phyloP scores from a whole-genome alignment of 2,113 vertebrate genomes.

The Struthio camelus region DNA sequence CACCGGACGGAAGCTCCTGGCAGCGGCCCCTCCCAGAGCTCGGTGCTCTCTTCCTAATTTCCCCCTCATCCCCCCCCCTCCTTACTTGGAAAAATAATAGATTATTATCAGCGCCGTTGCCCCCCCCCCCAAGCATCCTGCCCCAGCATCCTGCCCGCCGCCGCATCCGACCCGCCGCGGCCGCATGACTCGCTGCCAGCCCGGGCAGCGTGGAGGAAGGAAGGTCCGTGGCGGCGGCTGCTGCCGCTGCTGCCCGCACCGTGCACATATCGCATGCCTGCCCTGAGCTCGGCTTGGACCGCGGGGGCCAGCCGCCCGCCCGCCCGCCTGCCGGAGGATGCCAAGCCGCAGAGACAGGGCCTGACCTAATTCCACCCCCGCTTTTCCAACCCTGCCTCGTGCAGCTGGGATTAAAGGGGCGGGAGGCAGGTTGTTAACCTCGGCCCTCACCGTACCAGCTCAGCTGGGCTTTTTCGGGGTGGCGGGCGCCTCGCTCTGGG shows the following conservation, averaged over 20 bases:
- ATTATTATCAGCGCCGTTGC: not conserved
- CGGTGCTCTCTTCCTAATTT: not conserved
- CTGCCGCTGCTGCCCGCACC: too few relatives aligned
- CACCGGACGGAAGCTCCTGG: not conserved
- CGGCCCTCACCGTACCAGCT: not conserved
- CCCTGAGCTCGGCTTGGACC: too few relatives aligned
- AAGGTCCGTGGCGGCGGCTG: too few relatives aligned
- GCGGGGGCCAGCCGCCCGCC: too few relatives aligned
- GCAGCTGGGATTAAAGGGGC: not conserved
- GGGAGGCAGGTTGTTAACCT: not conserved
- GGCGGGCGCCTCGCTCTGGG: not conserved
- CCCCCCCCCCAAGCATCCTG: not conserved
- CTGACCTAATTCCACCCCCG: not conserved
- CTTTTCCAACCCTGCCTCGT: not conserved
- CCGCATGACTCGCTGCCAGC: constrained; percentile 1
- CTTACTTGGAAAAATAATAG: not conserved
- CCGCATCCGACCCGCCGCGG: not conserved
- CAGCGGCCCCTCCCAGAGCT: not conserved
- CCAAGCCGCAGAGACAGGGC: not conserved
- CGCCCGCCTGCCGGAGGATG: not conserved
- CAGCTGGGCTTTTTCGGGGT: not conserved
- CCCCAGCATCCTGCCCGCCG: not conserved
- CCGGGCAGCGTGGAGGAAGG: not conserved
- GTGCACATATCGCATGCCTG: too few relatives aligned
- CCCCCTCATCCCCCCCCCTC: not conserved